phyloP scores from a whole-genome alignment of 2,888 invertebrate genomes.

The Microdon myrmicae region DNA sequence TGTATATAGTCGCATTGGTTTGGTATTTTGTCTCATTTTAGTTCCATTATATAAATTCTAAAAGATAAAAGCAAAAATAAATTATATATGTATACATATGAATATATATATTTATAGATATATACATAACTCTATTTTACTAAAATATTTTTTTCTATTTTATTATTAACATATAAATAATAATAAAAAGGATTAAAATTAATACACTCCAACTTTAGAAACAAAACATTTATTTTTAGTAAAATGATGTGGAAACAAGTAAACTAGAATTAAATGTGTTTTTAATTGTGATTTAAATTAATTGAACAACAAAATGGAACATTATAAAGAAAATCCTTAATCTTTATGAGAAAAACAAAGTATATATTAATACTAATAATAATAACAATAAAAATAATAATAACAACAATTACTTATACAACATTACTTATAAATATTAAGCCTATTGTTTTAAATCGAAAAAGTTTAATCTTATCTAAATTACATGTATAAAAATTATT shows the following conservation, averaged over 20 bases:
- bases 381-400: slow-evolving; percentile 21
- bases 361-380: slow-evolving; percentile 31
- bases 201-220: slow-evolving; percentile 25
- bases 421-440: slow-evolving; percentile 46
- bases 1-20: slow-evolving; percentile 47
- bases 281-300: slow-evolving; percentile 53
- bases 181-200: no score
- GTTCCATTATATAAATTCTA: slow-evolving; percentile 48
- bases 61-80: slow-evolving; percentile 30
- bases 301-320: slow-evolving; percentile 37
- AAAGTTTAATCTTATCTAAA: slow-evolving; percentile 46
- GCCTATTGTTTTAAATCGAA: slow-evolving; percentile 47
- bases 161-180: slow-evolving; percentile 34
- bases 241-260: slow-evolving; percentile 35
- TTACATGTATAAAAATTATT: slow-evolving; percentile 45
- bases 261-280: slow-evolving; percentile 52
- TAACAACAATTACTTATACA: slow-evolving; percentile 39
- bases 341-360: neutral
- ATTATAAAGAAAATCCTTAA: slow-evolving; percentile 31
- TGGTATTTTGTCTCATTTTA: slow-evolving; percentile 36
- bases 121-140: slow-evolving; percentile 52
- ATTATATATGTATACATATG: slow-evolving; percentile 32
- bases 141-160: slow-evolving; percentile 53
- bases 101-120: slow-evolving; percentile 48
- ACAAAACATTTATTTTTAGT: slow-evolving; percentile 5